Evolutionary conservation across 2,888 invertebrate genomes (phyloP), one percentile per base, ranked within the genome.

Genomic region (Epiblema foenella): DNA sequence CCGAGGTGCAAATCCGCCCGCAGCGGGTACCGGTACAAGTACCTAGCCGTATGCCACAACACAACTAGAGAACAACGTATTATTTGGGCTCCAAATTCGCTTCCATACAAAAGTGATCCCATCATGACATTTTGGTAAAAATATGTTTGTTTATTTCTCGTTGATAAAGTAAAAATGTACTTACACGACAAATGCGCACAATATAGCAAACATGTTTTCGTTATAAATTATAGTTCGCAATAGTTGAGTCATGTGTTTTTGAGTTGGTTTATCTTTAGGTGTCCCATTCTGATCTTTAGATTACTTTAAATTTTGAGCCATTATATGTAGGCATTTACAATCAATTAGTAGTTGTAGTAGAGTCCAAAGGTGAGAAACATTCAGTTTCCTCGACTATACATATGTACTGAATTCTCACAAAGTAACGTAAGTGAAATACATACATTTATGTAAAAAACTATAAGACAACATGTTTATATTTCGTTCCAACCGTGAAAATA

Each of bases 1-100:
- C 77, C 79, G 78, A 79, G 80, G 79, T 84, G 80, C 77, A 81
- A 80, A 86, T 87, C 87, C 86, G 85, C 77, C 76, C 77, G 74
- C 75, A 74, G 73, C 74, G 75, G 52, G 20, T 10, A 54, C 64
- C 64, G 63, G 33, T 64, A 39, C 54, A 39, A 24, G 1, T 3
- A 39, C 77, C 56, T 64, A 62, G 54, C 63, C 74, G 69, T 74
- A 75, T 73, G 74, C 75, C 74, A 68, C 73, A 74, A 76, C 24
- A 24, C 24, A 24, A 24, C 24, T 24, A n/a, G n/a, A n/a, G n/a
- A n/a, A n/a, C n/a, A n/a, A n/a, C n/a, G n/a, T n/a, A n/a, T n/a
- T n/a, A n/a, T n/a, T n/a, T n/a, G n/a, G n/a, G n/a, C n/a, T n/a
- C n/a, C n/a, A n/a, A 42, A 46, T 46, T 7, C 56, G 59, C 18